phyloP scores from a whole-genome alignment of 1,140 invertebrate species.

The Drosophila baimaii region DNA sequence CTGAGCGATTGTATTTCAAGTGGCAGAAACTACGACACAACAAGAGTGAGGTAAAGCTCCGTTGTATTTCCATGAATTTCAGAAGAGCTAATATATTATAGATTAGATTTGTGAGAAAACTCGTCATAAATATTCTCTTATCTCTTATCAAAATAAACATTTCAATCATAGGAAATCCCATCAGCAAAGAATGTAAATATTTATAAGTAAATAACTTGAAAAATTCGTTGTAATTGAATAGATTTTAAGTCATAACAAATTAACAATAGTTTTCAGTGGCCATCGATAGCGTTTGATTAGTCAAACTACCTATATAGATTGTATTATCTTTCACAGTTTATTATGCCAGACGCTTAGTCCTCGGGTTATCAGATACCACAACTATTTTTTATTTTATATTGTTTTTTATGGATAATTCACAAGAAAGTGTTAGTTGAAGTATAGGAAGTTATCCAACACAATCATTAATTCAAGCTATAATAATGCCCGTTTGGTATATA shows the following conservation, averaged over 20 bases:
- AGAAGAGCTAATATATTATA: background rate
- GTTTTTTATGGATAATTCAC: no score
- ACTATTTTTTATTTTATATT: no score
- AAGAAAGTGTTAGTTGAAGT: no score
- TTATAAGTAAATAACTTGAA: background rate
- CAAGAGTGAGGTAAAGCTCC: background rate
- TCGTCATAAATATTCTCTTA: slow-evolving; percentile 4
- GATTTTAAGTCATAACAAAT: background rate
- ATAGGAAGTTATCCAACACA: no score
- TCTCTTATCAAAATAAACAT: background rate
- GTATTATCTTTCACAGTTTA: background rate
- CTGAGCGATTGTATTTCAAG: background rate
- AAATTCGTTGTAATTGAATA: background rate
- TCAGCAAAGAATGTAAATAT: background rate
- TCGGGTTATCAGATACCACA: no score
- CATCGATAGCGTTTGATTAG: background rate
- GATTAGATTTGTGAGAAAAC: slow-evolving; percentile 1
- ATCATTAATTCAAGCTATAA: no score
- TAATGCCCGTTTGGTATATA: no score
- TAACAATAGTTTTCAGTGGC: background rate
- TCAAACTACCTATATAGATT: background rate
- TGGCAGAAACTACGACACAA: background rate
- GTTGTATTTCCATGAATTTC: background rate
- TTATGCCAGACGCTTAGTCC: background rate
- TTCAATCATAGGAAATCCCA: background rate